These are phyloP conservation scores for Mythimna vitellina DNA, from an alignment of 2,888 invertebrate species.

Conservation along the genomic window DNA sequence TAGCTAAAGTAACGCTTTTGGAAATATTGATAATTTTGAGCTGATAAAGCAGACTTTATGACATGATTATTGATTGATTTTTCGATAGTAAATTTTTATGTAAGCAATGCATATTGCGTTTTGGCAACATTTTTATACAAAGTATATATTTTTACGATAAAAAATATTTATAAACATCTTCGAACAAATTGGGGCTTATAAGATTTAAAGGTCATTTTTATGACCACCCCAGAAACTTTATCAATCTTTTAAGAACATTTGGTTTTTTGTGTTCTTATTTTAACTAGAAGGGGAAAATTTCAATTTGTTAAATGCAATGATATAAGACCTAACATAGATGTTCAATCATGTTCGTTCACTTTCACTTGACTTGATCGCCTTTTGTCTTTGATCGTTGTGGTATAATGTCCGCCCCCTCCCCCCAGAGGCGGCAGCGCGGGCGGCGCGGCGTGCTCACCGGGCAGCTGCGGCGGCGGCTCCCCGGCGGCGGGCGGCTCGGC, in stretches of 20 bases:
- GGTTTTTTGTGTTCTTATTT: too few relatives aligned
- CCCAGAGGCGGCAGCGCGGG: not conserved
- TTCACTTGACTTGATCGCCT: accelerated
- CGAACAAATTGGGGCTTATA: too few relatives aligned
- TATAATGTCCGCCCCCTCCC: accelerated
- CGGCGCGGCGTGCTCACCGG: conserved; percentile 82
- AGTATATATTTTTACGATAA: too few relatives aligned
- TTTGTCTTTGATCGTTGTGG: accelerated
- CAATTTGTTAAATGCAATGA: not conserved
- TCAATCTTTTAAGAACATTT: not conserved
- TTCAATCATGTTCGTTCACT: not conserved
- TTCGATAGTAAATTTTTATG: too few relatives aligned
- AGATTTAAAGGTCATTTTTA: too few relatives aligned
- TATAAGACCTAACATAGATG: not conserved
- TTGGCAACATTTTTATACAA: not conserved
- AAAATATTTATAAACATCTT: too few relatives aligned
- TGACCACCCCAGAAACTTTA: too few relatives aligned
- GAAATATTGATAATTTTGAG: not conserved
- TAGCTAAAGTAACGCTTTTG: not conserved
- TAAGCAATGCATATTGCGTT: too few relatives aligned
- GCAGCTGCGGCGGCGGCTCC: conserved; percentile 87
- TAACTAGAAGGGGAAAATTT: too few relatives aligned
- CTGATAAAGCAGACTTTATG: not conserved
- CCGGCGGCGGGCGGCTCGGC: conserved; percentile 84
- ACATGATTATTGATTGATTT: too few relatives aligned